A percentile compares a stretch with the other conserved stretches of the same genome.
Conservation (phyloP, 2,797 vertebrate species). For the Threskiornis aethiopicus region DNA sequence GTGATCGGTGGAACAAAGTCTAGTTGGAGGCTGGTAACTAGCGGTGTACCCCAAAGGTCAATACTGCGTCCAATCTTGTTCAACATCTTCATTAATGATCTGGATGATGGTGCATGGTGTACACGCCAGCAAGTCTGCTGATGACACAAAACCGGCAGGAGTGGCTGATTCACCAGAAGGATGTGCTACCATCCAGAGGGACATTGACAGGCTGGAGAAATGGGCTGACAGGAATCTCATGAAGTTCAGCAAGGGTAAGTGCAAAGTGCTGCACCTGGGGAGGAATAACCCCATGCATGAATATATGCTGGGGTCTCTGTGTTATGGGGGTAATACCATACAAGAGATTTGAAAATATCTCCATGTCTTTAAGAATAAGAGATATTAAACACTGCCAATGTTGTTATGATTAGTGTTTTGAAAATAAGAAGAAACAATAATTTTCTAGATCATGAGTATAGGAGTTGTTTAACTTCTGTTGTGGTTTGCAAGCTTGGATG, state of each 20-base stretch:
- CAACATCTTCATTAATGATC: not conserved
- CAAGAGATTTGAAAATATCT: not conserved
- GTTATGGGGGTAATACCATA: not conserved
- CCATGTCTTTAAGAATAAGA: not conserved
- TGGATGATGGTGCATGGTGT: not conserved
- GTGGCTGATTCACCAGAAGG: not conserved
- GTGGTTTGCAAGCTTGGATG: not conserved
- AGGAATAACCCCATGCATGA: rapidly evolving
- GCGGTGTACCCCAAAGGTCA: not conserved
- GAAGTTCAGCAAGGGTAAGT: not conserved
- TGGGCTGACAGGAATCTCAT: not conserved
- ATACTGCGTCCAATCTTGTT: not conserved
- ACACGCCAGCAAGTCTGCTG: not conserved
- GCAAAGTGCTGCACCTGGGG: not conserved
- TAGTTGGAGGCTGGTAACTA: not conserved
- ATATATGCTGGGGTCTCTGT: not conserved
- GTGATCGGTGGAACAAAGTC: not conserved
- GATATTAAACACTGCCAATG: not conserved
- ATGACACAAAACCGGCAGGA: not conserved
- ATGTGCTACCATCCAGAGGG: not conserved
- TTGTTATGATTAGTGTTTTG: not conserved
- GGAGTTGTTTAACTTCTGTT: not conserved
- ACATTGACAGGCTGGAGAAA: not conserved
- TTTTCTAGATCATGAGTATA: not conserved
- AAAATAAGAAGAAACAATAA: not conserved